Conservation (phyloP, 2,888 invertebrate genomes). For the Griposia aprilina region DNA sequence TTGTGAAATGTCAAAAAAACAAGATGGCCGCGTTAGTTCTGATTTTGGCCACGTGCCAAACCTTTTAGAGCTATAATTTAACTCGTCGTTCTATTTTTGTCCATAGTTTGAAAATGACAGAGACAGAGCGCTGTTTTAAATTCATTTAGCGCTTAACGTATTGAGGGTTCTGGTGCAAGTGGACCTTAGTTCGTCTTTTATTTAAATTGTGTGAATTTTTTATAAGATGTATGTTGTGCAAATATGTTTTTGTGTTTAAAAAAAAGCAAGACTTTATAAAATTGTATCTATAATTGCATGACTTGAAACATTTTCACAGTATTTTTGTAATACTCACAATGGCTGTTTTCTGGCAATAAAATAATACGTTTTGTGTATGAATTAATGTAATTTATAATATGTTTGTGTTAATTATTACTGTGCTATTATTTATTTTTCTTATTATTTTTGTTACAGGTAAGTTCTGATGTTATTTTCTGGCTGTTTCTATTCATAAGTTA, state of each 20-base stretch:
- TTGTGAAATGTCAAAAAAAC: too few relatives aligned
- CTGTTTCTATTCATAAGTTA: background rate
- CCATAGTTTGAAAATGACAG: too few relatives aligned
- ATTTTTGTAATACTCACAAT: background rate
- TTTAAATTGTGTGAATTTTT: background rate
- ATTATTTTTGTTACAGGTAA: conserved; percentile 45
- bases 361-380: background rate
- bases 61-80: too few relatives aligned
- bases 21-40: too few relatives aligned
- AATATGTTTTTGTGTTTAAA: background rate
- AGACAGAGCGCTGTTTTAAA: too few relatives aligned
- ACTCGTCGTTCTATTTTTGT: too few relatives aligned
- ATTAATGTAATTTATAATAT: conserved; percentile 3
- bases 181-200: background rate
- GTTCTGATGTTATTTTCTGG: conserved; percentile 3
- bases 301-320: background rate
- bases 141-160: too few relatives aligned
- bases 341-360: background rate
- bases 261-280: background rate
- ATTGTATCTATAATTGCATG: conserved; percentile 1
- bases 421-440: background rate
- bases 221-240: background rate
- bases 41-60: too few relatives aligned
- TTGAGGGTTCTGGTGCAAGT: too few relatives aligned
- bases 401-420: conserved; percentile 12